Percentiles rank a stretch among this genome's conserved stretches.
Evolutionary conservation across 2,113 vertebrate genomes (phyloP).

Genomic region (Tichodroma muraria): DNA sequence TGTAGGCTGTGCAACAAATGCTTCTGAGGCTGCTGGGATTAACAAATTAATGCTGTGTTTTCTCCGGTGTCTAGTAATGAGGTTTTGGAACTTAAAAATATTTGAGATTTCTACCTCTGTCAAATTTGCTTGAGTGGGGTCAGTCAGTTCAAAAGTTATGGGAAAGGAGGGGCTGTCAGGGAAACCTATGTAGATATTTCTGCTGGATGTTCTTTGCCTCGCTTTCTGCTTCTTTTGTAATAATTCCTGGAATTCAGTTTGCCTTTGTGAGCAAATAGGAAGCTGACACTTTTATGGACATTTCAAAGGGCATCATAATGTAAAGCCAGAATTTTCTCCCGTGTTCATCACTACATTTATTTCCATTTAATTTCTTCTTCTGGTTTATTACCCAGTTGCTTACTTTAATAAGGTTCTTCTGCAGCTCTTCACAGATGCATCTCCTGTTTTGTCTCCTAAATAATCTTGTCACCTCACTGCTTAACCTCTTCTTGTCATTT

Average conservation of each 20-base stretch:
- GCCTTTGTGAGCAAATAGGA: not conserved
- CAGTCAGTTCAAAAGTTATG: not conserved
- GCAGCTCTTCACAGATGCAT: not conserved
- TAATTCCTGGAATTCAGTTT: not conserved
- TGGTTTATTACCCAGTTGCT: not conserved
- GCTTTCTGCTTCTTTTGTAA: not conserved
- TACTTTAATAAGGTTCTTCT: not conserved
- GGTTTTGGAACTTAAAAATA: not conserved
- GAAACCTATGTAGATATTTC: not conserved
- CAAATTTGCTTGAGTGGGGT: not conserved
- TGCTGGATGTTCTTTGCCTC: not conserved
- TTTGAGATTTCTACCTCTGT: not conserved
- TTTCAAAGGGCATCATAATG: not conserved
- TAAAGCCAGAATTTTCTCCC: not conserved
- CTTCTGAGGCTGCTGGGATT: not conserved
- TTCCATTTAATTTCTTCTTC: not conserved
- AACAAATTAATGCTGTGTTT: not conserved
- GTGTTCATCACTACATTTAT: not conserved
- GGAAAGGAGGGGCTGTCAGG: not conserved
- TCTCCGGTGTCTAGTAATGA: not conserved
- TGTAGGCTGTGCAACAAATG: not conserved
- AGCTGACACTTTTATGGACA: not conserved
- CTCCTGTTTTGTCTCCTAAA: not conserved
- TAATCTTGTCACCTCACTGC: not conserved
- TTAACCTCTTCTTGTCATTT: not conserved